Evolutionary conservation across 2,113 vertebrate genomes (phyloP).

Genomic region (Ceyx melanurus): DNA sequence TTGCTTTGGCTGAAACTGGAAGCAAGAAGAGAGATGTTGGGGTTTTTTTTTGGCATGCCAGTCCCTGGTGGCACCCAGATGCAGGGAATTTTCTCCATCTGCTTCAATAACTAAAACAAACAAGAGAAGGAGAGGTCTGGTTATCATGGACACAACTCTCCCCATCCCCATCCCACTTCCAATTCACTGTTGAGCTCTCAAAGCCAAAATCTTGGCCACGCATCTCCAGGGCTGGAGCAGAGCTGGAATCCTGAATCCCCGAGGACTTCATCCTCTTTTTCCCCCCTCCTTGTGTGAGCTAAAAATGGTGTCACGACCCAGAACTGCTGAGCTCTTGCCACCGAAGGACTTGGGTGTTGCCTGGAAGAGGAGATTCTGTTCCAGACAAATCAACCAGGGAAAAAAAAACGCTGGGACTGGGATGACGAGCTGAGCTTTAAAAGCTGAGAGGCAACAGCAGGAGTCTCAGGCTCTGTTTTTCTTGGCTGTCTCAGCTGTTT

Average conservation of each 20-base stretch:
- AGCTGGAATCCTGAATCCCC: not conserved
- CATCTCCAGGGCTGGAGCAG: not conserved
- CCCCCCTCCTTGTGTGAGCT: too few relatives aligned
- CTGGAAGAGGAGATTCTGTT: not conserved
- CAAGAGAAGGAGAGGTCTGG: not conserved
- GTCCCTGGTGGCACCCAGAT: rapidly evolving
- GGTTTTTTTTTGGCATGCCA: rapidly evolving
- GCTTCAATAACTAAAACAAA: not conserved
- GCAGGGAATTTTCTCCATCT: not conserved
- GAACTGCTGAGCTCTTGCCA: rapidly evolving
- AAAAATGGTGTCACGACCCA: rapidly evolving
- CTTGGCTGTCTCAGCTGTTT: rapidly evolving
- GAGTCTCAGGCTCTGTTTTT: rapidly evolving
- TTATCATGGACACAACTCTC: rapidly evolving
- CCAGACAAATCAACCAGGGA: not conserved
- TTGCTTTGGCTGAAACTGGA: not conserved
- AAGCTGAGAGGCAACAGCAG: not conserved
- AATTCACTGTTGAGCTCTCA: rapidly evolving
- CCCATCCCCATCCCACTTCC: not conserved
- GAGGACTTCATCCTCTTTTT: not conserved
- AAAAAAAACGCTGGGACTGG: not conserved
- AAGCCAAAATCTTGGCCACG: not conserved
- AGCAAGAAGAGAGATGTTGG: not conserved
- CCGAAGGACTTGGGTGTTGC: rapidly evolving
- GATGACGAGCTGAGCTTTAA: not conserved